Conservation (phyloP, 1,140 invertebrate species). For the Portunus trituberculatus region DNA sequence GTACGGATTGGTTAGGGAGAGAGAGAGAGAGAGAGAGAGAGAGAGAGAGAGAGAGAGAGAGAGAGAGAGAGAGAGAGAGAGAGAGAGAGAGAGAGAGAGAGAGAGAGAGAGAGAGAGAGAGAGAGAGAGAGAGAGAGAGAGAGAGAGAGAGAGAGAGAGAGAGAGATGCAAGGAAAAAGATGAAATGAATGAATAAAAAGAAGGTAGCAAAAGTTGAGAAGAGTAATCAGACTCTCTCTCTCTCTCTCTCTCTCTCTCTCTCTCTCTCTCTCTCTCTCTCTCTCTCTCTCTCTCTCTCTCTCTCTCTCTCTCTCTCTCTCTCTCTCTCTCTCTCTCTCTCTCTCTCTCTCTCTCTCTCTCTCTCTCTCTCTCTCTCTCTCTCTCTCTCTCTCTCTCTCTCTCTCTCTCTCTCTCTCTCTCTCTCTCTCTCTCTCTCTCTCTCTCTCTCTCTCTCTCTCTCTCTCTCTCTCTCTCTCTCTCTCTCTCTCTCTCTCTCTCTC, state of each 20-base stretch:
- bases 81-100: too few relatives aligned
- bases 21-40: background rate
- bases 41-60: too few relatives aligned
- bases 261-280: conserved; percentile 46
- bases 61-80: background rate
- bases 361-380: background rate
- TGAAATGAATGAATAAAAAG: background rate
- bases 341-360: conserved; percentile 53
- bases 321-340: conserved; percentile 45
- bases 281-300: background rate
- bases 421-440: conserved; percentile 44
- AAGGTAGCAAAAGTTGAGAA: background rate
- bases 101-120: background rate
- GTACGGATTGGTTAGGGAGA: background rate
- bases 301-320: conserved; percentile 48
- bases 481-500: background rate
- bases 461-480: conserved; percentile 46
- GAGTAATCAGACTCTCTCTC: conserved; percentile 7
- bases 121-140: too few relatives aligned
- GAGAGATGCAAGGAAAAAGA: background rate
- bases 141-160: too few relatives aligned
- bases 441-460: conserved; percentile 41
- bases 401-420: conserved; percentile 6
- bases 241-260: conserved; percentile 41
- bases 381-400: conserved; percentile 51